Evolutionary conservation across 2,797 vertebrate genomes (phyloP).

Genomic region (Salmo trutta): DNA sequence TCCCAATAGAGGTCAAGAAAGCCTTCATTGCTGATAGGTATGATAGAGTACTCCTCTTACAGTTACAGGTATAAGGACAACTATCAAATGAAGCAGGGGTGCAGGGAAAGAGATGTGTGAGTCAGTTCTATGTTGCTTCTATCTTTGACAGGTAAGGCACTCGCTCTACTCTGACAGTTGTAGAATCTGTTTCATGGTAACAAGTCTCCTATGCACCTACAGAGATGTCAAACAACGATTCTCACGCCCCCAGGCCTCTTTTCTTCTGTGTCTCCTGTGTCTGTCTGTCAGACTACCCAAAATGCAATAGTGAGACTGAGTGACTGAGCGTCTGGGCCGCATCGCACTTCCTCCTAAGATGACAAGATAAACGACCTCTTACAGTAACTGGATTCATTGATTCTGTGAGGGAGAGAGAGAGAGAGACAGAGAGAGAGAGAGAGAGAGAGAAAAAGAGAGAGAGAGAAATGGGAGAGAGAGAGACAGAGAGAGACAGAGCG

Average conservation of each 20-base stretch:
- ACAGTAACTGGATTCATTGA: no score
- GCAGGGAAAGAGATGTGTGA: neutral
- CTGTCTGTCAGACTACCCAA: conserved; percentile 43
- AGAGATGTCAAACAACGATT: neutral
- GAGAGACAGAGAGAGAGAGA: no score
- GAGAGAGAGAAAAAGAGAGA: no score
- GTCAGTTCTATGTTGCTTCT: neutral
- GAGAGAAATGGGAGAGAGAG: no score
- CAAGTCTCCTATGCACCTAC: neutral
- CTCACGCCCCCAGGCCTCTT: neutral
- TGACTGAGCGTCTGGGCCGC: conserved; percentile 13
- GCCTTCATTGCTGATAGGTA: no score
- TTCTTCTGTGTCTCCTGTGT: neutral
- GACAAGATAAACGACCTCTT: conserved; percentile 26
- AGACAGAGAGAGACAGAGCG: no score
- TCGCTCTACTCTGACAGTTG: neutral
- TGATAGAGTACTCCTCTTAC: no score
- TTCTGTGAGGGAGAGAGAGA: no score
- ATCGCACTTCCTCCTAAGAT: conserved; percentile 32
- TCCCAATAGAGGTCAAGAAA: no score
- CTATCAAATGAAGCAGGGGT: neutral
- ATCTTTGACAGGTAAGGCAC: neutral
- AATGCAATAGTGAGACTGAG: conserved; percentile 30
- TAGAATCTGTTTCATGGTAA: neutral
- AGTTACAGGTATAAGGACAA: no score